Conservation (phyloP, 2,113 vertebrate genomes). For the Sprattus sprattus region DNA sequence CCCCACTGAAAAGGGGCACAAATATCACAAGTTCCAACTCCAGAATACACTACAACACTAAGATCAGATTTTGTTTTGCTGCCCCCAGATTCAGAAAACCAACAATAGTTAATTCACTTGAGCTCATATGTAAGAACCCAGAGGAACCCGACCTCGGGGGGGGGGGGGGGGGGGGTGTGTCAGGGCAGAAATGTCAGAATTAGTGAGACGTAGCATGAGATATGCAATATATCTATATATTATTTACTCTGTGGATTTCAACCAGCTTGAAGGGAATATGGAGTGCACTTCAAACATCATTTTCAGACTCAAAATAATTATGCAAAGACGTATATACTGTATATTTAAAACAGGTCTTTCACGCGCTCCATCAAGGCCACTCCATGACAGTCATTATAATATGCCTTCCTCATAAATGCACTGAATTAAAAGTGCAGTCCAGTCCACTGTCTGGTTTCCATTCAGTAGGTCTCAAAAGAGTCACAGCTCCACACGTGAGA, state of each 20-base stretch:
- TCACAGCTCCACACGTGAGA: not conserved
- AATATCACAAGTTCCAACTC: not conserved
- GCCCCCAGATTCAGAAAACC: not conserved
- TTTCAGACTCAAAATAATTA: conserved; percentile 8
- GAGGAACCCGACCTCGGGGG: too few species aligned
- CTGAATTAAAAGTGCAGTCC: not conserved
- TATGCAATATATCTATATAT: not conserved
- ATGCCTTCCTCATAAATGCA: not conserved
- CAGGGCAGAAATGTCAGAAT: not conserved
- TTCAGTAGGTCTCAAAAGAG: not conserved
- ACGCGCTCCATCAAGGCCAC: not conserved
- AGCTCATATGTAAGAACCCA: not conserved
- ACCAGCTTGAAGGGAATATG: not conserved
- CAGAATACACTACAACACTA: too few species aligned
- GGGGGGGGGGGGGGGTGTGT: too few species aligned
- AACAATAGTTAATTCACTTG: not conserved
- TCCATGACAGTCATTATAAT: not conserved
- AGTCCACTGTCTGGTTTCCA: not conserved
- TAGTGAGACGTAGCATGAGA: not conserved
- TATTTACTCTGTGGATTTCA: not conserved
- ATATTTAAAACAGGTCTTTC: not conserved
- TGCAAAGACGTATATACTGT: not conserved
- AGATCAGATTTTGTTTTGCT: not conserved
- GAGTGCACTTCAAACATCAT: conserved; percentile 2
- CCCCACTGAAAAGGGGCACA: not conserved